These are phyloP conservation scores for Setophaga coronata DNA, from an alignment of 2,113 vertebrate genomes.

Conservation along the genomic window DNA sequence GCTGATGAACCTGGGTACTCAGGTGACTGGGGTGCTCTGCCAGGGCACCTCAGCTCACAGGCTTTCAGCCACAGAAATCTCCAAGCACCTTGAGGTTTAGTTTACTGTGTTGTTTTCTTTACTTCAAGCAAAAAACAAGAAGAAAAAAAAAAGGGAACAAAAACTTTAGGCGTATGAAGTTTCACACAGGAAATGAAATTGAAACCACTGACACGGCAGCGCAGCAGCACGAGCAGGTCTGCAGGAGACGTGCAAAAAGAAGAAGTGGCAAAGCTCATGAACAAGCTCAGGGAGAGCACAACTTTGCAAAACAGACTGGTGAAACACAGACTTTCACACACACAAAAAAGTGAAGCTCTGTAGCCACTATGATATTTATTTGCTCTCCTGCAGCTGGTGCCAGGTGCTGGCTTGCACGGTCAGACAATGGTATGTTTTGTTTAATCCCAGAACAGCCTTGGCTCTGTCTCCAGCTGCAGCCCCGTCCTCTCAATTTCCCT, in stretches of 20 bases:
- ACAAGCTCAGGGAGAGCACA: background rate
- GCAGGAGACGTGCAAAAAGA: background rate
- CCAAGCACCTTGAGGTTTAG: background rate
- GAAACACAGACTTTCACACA: background rate
- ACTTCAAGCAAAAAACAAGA: background rate
- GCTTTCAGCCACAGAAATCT: background rate
- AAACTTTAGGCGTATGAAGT: background rate
- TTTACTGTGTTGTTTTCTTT: constrained; percentile 9
- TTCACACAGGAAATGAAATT: constrained; percentile 50
- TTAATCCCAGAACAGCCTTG: background rate
- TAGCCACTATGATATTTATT: background rate
- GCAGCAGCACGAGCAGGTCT: fast-evolving
- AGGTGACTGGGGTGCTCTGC: fast-evolving
- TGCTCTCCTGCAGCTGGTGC: constrained; percentile 19
- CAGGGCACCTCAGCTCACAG: background rate
- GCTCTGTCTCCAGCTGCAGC: background rate
- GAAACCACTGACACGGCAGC: background rate
- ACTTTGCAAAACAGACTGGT: background rate
- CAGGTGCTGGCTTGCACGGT: background rate
- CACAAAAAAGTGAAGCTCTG: background rate
- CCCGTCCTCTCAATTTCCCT: background rate
- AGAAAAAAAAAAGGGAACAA: background rate
- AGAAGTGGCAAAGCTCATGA: constrained; percentile 8
- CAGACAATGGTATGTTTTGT: background rate
- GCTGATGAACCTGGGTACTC: fast-evolving